Conservation (phyloP, 64 coral and sea anemone species). For the Actinia equina region DNA sequence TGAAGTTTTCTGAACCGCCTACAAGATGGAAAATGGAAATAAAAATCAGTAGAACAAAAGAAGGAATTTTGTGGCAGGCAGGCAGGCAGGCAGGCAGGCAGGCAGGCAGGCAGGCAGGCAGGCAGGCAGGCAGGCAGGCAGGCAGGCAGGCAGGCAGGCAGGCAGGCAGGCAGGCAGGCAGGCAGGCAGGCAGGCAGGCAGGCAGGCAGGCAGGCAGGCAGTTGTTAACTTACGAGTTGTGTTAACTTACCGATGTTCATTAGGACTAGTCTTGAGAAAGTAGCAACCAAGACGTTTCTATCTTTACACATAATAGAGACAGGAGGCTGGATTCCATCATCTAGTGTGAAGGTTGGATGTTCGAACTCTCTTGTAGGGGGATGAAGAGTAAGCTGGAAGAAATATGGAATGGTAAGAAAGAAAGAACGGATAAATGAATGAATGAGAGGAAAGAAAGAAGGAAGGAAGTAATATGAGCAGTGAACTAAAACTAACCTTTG, state of each 20-base stretch:
- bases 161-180: no score
- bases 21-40: neutral
- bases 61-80: neutral
- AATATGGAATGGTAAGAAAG: neutral
- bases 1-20: constrained; percentile 95
- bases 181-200: no score
- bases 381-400: constrained; percentile 45
- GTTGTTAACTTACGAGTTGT: no score
- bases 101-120: no score
- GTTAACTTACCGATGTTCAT: constrained; percentile 71
- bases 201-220: no score
- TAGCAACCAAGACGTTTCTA: constrained; percentile 79
- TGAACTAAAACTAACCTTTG: constrained; percentile 62
- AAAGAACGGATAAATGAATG: neutral
- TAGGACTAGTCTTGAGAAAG: constrained; percentile 75
- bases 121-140: no score
- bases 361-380: constrained; percentile 29
- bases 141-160: no score
- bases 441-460: neutral
- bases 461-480: neutral
- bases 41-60: neutral
- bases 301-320: constrained; percentile 74
- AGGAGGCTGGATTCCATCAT: constrained; percentile 74
- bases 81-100: no score
- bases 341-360: constrained; percentile 66